Percentiles rank a stretch among this genome's conserved stretches.
phyloP scores from a whole-genome alignment of 2,113 vertebrate genomes.

The Desmodus rotundus region DNA sequence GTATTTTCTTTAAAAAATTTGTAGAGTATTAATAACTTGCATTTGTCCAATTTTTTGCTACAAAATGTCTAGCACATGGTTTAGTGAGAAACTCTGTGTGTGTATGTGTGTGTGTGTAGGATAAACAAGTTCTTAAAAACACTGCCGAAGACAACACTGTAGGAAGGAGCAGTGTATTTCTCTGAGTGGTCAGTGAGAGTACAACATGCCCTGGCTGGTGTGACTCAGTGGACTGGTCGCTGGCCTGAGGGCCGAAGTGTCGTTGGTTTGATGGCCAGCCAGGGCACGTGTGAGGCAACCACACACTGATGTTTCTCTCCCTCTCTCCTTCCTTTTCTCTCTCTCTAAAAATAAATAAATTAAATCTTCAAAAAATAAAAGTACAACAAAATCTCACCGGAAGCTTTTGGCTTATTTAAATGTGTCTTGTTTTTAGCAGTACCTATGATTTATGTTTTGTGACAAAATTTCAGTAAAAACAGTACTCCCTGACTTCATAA shows the following conservation, averaged over 20 bases:
- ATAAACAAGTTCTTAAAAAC: background rate
- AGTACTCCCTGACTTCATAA: slow-evolving; percentile 42
- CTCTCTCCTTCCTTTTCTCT: too few species aligned
- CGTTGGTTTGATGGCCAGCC: too few species aligned
- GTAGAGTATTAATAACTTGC: background rate
- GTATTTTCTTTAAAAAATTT: background rate
- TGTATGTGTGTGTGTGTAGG: rapidly evolving
- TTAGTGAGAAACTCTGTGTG: background rate
- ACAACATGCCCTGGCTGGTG: too few species aligned
- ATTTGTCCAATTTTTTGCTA: background rate
- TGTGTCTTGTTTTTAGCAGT: slow-evolving; percentile 33
- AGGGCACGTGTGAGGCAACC: too few species aligned
- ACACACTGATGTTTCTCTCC: too few species aligned
- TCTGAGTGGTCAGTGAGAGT: background rate
- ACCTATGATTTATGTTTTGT: background rate
- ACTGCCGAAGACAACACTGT: background rate
- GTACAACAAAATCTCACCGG: background rate
- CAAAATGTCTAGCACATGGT: background rate
- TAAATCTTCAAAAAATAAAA: too few species aligned
- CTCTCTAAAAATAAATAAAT: too few species aligned
- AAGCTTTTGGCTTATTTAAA: slow-evolving; percentile 48
- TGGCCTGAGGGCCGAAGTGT: too few species aligned
- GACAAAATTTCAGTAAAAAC: slow-evolving; percentile 59
- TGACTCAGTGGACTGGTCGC: too few species aligned
- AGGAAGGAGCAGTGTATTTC: background rate